These are phyloP conservation scores for Pseudolaguvia tuberculata DNA, from an alignment of 2,113 vertebrate genomes.

Conservation along the genomic window DNA sequence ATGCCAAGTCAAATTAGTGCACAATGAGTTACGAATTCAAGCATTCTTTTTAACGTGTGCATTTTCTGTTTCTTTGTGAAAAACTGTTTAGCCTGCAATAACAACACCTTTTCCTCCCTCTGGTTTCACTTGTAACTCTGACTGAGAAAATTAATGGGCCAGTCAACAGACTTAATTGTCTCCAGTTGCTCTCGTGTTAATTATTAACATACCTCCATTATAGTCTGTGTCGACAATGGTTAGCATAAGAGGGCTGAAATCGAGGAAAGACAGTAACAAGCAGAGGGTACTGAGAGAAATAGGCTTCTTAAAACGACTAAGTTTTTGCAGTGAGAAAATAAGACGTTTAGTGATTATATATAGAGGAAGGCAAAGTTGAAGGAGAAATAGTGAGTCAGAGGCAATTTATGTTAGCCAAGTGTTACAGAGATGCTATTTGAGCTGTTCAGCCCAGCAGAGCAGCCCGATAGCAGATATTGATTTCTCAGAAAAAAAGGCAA, in stretches of 20 bases:
- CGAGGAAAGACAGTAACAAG: conserved; percentile 23
- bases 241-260: conserved; percentile 47
- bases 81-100: conserved; percentile 5
- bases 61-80: background rate
- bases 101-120: conserved; percentile 44
- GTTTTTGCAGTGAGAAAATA: conserved; percentile 7
- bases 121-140: conserved; percentile 34
- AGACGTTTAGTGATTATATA: conserved; percentile 40
- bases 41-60: background rate
- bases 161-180: conserved; percentile 72
- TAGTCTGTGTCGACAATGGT: conserved; percentile 48
- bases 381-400: conserved; percentile 27
- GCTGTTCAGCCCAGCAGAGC: conserved; percentile 57
- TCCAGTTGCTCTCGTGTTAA: conserved; percentile 75
- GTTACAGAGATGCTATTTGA: conserved; percentile 54
- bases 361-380: conserved; percentile 45
- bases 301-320: conserved; percentile 4
- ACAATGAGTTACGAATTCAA: background rate
- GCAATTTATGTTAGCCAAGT: conserved; percentile 57
- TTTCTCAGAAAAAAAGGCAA: conserved; percentile 66
- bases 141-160: conserved; percentile 68
- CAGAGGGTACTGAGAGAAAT: conserved; percentile 1
- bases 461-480: conserved; percentile 67
- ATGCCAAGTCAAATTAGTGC: background rate
- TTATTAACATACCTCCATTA: conserved; percentile 69